phyloP scores from a whole-genome alignment of 1,140 invertebrate species.

The Ooceraea biroi region DNA sequence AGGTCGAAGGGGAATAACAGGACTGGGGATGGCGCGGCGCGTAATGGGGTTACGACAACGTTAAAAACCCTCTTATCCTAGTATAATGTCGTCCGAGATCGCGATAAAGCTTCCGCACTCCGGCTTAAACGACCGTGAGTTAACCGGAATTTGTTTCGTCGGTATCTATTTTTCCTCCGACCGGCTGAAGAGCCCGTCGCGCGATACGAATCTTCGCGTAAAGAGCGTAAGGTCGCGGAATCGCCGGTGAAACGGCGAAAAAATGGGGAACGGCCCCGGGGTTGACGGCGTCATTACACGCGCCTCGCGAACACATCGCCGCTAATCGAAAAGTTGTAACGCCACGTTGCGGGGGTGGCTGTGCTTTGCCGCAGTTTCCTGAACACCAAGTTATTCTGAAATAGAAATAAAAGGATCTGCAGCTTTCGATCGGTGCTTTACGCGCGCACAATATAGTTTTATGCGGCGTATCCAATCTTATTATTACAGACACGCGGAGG shows the following conservation, averaged over 20 bases:
- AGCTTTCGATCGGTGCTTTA: background rate
- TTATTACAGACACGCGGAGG: background rate
- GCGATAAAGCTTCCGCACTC: slow-evolving; percentile 70
- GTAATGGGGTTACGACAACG: slow-evolving; percentile 75
- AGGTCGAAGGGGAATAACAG: background rate
- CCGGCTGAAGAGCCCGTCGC: slow-evolving; percentile 57
- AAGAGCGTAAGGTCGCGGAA: background rate
- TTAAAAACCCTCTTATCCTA: slow-evolving; percentile 75
- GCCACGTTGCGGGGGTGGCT: background rate
- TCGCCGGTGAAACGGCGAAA: slow-evolving; percentile 15
- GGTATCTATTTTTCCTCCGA: slow-evolving; percentile 49
- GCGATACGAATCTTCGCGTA: slow-evolving; percentile 44
- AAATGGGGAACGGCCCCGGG: too few relatives aligned
- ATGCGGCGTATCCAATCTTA: background rate
- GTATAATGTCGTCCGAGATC: slow-evolving; percentile 73
- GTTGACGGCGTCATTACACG: too few relatives aligned
- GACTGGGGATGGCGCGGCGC: slow-evolving; percentile 59
- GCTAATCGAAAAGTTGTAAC: slow-evolving; percentile 45
- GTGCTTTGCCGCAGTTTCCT: slow-evolving; percentile 12
- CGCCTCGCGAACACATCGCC: slow-evolving; percentile 38
- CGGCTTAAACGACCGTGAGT: slow-evolving; percentile 66
- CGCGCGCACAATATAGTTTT: background rate
- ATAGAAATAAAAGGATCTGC: background rate
- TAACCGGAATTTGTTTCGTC: slow-evolving; percentile 65
- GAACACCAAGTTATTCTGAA: slow-evolving; percentile 14